Evolutionary conservation across 2,113 vertebrate genomes (phyloP).

Genomic region (Pseudopipra pipra): DNA sequence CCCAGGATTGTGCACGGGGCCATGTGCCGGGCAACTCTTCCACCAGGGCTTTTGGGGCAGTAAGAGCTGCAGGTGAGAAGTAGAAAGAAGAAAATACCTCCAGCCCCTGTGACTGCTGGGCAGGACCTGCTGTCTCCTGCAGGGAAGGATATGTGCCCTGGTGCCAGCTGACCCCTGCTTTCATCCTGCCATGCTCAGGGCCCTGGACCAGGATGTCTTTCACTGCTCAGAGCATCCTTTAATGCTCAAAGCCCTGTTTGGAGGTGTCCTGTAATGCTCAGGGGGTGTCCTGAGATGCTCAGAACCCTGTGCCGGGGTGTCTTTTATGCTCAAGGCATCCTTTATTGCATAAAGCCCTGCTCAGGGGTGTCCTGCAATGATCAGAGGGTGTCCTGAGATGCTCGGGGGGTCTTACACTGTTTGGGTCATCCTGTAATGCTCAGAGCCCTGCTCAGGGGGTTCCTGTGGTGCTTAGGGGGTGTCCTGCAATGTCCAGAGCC

Average conservation of each 20-base stretch:
- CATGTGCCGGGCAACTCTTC: background rate
- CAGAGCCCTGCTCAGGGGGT: too few species aligned
- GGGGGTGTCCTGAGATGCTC: too few species aligned
- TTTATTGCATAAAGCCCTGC: background rate
- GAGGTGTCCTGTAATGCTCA: background rate
- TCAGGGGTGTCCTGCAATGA: background rate
- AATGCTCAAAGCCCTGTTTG: fast-evolving
- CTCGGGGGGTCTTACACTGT: background rate
- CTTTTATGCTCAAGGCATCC: background rate
- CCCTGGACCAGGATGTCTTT: background rate
- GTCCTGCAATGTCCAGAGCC: too few species aligned
- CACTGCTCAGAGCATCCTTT: fast-evolving
- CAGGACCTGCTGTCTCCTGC: background rate
- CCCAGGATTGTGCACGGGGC: background rate
- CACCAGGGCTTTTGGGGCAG: background rate
- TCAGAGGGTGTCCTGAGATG: background rate
- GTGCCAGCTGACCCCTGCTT: background rate
- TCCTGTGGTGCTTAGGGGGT: background rate
- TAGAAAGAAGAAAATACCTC: background rate
- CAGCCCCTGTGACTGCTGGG: background rate
- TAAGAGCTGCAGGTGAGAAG: background rate
- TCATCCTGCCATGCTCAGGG: background rate
- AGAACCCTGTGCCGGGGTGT: background rate
- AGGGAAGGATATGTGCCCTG: background rate
- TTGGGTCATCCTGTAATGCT: background rate